These are phyloP conservation scores for Phalacrocorax pelagicus DNA, from an alignment of 2,113 vertebrate species.

Conservation along the genomic window DNA sequence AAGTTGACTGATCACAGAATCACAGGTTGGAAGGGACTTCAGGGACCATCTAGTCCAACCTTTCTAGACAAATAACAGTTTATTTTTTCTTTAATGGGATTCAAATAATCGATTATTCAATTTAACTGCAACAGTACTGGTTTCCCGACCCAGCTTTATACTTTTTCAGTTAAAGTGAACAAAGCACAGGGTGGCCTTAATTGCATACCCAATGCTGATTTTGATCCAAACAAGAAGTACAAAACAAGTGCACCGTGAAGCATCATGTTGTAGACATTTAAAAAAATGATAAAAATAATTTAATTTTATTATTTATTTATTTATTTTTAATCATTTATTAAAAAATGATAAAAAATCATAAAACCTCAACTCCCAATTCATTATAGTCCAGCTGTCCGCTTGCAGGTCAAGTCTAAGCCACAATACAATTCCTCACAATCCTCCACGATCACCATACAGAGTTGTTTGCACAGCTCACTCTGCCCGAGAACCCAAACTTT, in stretches of 20 bases:
- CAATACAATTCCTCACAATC: neutral
- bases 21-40: too few relatives aligned
- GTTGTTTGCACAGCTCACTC: neutral
- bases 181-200: neutral
- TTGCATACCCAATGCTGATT: neutral
- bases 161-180: neutral
- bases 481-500: neutral
- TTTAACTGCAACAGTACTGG: neutral
- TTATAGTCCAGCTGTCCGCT: neutral
- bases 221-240: neutral
- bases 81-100: neutral
- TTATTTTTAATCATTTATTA: too few relatives aligned
- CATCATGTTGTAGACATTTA: neutral
- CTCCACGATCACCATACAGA: rapidly evolving
- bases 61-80: neutral
- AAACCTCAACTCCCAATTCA: neutral
- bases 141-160: neutral
- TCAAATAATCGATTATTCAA: neutral
- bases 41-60: too few relatives aligned
- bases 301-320: too few relatives aligned
- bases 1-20: neutral
- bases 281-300: too few relatives aligned
- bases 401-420: neutral
- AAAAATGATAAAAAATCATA: neutral
- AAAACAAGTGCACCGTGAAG: rapidly evolving